Evolutionary conservation across 2,888 invertebrate genomes (phyloP).

Genomic region (Pelosia muscerda): DNA sequence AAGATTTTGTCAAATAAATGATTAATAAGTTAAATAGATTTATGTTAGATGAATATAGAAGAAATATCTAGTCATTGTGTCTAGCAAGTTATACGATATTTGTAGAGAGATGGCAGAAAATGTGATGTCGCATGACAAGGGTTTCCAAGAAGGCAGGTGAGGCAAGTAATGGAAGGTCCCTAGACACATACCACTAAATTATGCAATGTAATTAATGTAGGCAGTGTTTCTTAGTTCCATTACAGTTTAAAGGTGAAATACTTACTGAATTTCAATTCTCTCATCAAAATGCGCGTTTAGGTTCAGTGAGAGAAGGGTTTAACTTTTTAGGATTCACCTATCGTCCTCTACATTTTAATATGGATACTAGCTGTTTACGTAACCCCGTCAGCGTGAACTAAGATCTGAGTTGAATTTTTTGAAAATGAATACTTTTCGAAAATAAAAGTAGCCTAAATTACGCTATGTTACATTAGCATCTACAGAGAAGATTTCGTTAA

Average conservation of each 20-base stretch:
- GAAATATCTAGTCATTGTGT: neutral
- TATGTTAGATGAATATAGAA: no score
- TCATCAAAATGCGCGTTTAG: neutral
- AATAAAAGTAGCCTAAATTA: no score
- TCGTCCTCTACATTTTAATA: neutral
- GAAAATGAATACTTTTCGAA: no score
- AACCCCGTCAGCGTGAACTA: no score
- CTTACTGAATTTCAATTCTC: slow-evolving; percentile 4
- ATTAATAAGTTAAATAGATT: no score
- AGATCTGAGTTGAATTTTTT: no score
- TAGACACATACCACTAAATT: neutral
- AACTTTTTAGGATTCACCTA: neutral
- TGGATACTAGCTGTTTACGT: neutral
- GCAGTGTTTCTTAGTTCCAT: neutral
- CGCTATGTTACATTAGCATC: no score
- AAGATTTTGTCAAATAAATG: no score
- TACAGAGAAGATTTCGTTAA: no score
- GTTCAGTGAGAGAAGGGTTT: neutral
- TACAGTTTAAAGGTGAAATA: neutral
- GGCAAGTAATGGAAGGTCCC: neutral
- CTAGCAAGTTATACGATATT: neutral
- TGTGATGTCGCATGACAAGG: neutral
- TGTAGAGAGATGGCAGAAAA: neutral
- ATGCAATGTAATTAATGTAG: slow-evolving; percentile 1
- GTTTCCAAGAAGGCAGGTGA: neutral